Percentiles rank a stretch among this genome's conserved stretches.
Evolutionary conservation across 2,113 vertebrate genomes (phyloP).

Genomic region (Pituophis catenifer): DNA sequence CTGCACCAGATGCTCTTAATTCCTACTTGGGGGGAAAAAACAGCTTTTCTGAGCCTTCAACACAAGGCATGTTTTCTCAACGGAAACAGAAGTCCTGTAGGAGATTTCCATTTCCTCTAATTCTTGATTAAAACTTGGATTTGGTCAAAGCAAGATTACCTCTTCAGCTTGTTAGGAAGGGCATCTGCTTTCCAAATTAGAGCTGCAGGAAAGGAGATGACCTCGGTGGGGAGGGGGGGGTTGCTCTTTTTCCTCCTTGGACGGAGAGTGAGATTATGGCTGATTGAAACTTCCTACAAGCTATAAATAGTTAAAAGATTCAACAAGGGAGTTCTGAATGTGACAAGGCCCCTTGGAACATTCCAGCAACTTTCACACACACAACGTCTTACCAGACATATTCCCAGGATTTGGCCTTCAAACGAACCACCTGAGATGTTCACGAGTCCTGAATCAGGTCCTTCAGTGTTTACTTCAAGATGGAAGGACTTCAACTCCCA

Average conservation of each 20-base stretch:
- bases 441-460: neutral
- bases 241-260: neutral
- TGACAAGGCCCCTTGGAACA: neutral
- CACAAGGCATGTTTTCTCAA: neutral
- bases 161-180: neutral
- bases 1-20: neutral
- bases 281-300: neutral
- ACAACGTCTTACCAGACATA: neutral
- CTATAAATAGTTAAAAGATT: neutral
- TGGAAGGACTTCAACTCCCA: neutral
- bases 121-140: constrained; percentile 6
- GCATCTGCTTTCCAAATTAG: constrained; percentile 1
- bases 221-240: neutral
- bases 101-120: neutral
- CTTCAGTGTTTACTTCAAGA: neutral
- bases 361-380: neutral
- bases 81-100: neutral
- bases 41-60: neutral
- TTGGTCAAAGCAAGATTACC: neutral
- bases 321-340: neutral
- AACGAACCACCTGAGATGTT: neutral
- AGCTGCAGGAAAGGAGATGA: neutral
- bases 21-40: neutral
- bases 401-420: neutral
- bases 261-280: neutral